Evolutionary conservation across 2,888 invertebrate genomes (phyloP).

Genomic region (Drosophila vallismaia): DNA sequence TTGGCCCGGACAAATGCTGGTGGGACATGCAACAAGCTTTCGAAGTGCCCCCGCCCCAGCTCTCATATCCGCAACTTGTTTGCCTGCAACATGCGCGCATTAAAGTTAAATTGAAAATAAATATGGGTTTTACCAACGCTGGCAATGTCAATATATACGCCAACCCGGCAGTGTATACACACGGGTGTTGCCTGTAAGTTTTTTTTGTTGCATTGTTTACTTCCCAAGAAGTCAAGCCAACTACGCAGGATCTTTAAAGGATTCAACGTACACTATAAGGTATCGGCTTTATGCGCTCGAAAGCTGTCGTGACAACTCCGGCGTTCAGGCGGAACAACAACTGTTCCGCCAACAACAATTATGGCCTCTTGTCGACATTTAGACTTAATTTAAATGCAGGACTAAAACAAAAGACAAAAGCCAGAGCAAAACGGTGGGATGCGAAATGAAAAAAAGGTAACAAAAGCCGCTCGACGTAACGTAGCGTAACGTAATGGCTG

Average conservation of each 20-base stretch:
- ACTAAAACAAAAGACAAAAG: constrained; percentile 37
- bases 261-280: constrained; percentile 27
- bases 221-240: constrained; percentile 2
- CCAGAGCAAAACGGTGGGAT: constrained; percentile 1
- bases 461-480: constrained; percentile 60
- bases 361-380: constrained; percentile 67
- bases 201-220: neutral
- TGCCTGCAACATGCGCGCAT: constrained; percentile 50
- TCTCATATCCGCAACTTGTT: constrained; percentile 12
- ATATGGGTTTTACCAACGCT: constrained; percentile 40
- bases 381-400: constrained; percentile 75
- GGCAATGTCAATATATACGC: constrained; percentile 56
- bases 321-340: constrained; percentile 41
- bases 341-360: constrained; percentile 38
- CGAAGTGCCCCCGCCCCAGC: constrained; percentile 3
- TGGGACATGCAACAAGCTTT: constrained; percentile 60
- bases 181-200: constrained; percentile 1
- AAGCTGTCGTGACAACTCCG: constrained; percentile 48
- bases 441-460: constrained; percentile 50
- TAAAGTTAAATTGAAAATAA: constrained; percentile 69
- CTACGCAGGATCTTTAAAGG: neutral
- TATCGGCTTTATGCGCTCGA: constrained; percentile 23
- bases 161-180: constrained; percentile 20
- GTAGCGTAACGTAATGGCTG: constrained; percentile 75
- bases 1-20: constrained; percentile 42